phyloP scores from a whole-genome alignment of 2,113 vertebrate species.

The Paracanthobrama guichenoti region DNA sequence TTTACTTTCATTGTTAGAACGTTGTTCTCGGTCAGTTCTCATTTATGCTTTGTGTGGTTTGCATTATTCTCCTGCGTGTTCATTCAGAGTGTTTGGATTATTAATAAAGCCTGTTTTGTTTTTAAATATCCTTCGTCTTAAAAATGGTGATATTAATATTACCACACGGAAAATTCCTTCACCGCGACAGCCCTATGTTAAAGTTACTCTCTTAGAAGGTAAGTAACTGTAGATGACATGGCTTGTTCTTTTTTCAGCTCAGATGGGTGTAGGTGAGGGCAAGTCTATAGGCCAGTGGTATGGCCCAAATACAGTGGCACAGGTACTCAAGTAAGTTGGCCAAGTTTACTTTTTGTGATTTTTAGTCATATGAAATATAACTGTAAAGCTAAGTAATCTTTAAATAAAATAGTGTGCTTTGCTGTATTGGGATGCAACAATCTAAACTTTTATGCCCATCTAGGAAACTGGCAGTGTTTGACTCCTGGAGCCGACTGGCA shows the following conservation, averaged over 20 bases:
- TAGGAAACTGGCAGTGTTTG: conserved; percentile 94
- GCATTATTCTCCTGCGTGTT: too few species aligned
- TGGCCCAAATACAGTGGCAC: conserved; percentile 96
- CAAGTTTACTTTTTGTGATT: background rate
- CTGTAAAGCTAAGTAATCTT: background rate
- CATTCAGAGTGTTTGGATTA: too few species aligned
- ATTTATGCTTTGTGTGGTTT: too few species aligned
- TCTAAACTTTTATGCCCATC: conserved; percentile 19
- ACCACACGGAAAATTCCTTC: too few species aligned
- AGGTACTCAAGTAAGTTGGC: conserved; percentile 92
- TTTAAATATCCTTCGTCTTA: too few species aligned
- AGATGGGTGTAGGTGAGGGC: conserved; percentile 99
- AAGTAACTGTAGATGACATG: background rate
- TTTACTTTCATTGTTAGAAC: too few species aligned
- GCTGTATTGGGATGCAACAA: background rate
- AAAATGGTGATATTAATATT: too few species aligned
- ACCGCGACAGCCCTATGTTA: too few species aligned
- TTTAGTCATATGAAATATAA: background rate
- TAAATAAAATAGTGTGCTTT: background rate
- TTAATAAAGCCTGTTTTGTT: too few species aligned
- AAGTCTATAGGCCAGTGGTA: conserved; percentile 99
- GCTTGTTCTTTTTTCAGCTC: conserved; percentile 77
- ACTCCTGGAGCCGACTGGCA: conserved; percentile 91
- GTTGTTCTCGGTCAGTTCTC: too few species aligned
- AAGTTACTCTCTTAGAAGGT: background rate